Base-by-base conservation (phyloP, 1,140 invertebrate genomes). In the Nebria ingens region DNA sequence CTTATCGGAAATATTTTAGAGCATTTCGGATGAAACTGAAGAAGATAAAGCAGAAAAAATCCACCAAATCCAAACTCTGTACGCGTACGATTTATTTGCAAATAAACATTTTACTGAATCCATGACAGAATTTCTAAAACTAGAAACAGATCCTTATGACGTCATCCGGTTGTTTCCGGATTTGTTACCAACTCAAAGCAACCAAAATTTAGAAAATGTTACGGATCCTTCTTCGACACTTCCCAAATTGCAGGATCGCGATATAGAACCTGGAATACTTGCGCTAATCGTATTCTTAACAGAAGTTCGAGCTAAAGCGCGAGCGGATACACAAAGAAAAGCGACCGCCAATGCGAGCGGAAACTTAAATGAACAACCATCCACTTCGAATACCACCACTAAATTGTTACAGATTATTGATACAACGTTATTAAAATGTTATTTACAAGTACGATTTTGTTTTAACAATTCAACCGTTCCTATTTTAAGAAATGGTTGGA, bases 371-470 rank as follows among this genome's bases (percentile, higher is more conserved):
- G 72, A 72, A 13, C 54, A 54, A 19, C 54, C 52, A 59, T 51
- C 60, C 54, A 23, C 63, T 60, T 61, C 62, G 58, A 64, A 70
- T 62, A 64, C 62, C 12, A 58, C 62, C 13, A 57, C 68, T 52
- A 81, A 93, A 59, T 75, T 96, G 23, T 69, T 94, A 19, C 92
- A 95, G 72, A 91, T 97, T 40, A 95, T 98, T 59, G 96, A 98
- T 68, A 98, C 94, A 2, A 97, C 94, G 1, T 71, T 98, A 45
- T 74, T 98, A 0, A 98, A 98, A 70, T 97, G 94, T 71, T 98
- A 97, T 75, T 77, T 98, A 51, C 85, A 92, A 79, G 89, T 90
- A n/a, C n/a, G n/a, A n/a, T n/a, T n/a, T n/a, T n/a, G n/a, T n/a
- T 73, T n/a, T n/a, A n/a, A n/a, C n/a, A n/a, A n/a, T n/a, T n/a